Evolutionary conservation across 2,113 vertebrate genomes (phyloP), one percentile per base, ranked within the genome.

Genomic region (Pluvialis apricaria): DNA sequence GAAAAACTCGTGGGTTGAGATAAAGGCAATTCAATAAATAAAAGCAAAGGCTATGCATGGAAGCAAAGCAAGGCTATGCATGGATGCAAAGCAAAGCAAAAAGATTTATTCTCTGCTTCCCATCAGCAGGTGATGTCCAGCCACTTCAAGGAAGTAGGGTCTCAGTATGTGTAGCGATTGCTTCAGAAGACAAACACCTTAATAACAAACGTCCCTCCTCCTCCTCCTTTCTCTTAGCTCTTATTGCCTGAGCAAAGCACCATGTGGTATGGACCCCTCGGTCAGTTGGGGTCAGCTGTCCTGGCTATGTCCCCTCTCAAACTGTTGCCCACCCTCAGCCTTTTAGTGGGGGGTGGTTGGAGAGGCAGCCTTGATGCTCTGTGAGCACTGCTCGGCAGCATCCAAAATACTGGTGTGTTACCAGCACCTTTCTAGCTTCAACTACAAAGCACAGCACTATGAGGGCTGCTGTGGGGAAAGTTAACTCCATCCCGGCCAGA

Each of bases 81-180:
- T 1, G 2, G 16, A 65, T 57, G 42, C 28, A 71, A 79, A 72
- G 19, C 45, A 72, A 79, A 72, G 19, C 45, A 80, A 40, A 65
- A 66, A 70, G 29, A 45, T 52, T 61, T 71, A 40, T 52, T 90
- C 68, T 76, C 3, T 2, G 3, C 16, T 71, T 90, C 16, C 45
- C 14, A n/a, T 45, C 40, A 57, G 29, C 32, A 57, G 22, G 8
- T 2, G 7, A 34, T 71, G 26, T 79, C 51, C n/a, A 79, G 10
- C 13, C 8, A 19, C 1, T n/a, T 45, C 24, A 36, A 19, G 42
- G 14, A 68, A 68, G 32, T 7, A 65, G 34, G 20, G 13, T 44
- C 58, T 65, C 29, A 20, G 0, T 65, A 25, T 0, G 0, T 3
- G 8, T 18, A 29, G 34, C 1, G 5, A 11, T n/a, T 49, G 8